Conservation (phyloP, 2,888 invertebrate species). For the Tholera decimalis region DNA sequence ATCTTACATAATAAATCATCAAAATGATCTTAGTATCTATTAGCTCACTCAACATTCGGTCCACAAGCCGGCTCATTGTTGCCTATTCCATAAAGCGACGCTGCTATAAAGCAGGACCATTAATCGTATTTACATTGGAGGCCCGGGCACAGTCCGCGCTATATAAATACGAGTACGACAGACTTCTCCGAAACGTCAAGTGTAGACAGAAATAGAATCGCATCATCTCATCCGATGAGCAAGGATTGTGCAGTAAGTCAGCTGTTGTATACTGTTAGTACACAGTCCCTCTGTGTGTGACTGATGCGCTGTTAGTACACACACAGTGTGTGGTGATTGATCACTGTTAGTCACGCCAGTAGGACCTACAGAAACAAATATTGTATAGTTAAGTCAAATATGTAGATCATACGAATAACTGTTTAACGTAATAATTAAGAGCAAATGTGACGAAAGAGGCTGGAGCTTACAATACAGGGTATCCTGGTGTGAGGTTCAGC, state of each 20-base stretch:
- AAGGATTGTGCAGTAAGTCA: slow-evolving; percentile 45
- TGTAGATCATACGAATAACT: too few species aligned
- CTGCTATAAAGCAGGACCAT: slow-evolving; percentile 36
- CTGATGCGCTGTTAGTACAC: not conserved
- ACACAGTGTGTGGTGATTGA: too few species aligned
- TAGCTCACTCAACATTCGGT: not conserved
- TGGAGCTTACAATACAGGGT: too few species aligned
- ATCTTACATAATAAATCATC: slow-evolving; percentile 11
- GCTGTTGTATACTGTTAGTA: slow-evolving; percentile 7
- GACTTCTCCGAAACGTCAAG: slow-evolving; percentile 71
- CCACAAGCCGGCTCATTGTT: slow-evolving; percentile 3
- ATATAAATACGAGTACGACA: slow-evolving; percentile 71
- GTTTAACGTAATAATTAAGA: too few species aligned
- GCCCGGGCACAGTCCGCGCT: slow-evolving; percentile 53
- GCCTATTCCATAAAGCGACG: slow-evolving; percentile 14
- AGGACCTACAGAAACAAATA: not conserved
- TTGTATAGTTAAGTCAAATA: not conserved
- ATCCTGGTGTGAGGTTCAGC: too few species aligned
- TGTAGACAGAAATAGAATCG: slow-evolving; percentile 69
- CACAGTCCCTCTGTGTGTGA: not conserved
- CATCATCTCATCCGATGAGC: slow-evolving; percentile 55
- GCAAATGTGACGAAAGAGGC: too few species aligned
- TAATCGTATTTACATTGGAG: slow-evolving; percentile 50
- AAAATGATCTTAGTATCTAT: not conserved
- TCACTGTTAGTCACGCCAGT: not conserved